A percentile compares a stretch with the other conserved stretches of the same genome.
Conservation (phyloP, 2,113 vertebrate species). For the Pungitius pungitius region DNA sequence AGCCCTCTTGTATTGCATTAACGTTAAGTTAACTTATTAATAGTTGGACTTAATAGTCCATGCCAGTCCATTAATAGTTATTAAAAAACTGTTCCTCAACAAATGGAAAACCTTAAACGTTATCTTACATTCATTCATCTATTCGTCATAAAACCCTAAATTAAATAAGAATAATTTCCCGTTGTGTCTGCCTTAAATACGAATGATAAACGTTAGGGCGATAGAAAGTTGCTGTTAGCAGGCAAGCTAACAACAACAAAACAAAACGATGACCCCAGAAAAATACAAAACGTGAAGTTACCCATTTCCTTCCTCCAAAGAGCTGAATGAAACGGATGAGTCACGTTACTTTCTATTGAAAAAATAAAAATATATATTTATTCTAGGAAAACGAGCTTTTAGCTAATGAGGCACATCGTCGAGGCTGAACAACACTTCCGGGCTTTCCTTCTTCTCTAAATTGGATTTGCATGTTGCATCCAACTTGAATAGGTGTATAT, state of each 20-base stretch:
- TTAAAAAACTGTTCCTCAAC: neutral
- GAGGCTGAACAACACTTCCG: conserved; percentile 6
- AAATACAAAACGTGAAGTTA: conserved; percentile 23
- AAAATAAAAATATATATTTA: neutral
- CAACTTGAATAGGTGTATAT: too few relatives aligned
- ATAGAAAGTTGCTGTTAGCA: neutral
- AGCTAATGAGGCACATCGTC: neutral
- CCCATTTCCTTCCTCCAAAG: conserved; percentile 51
- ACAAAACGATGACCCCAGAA: neutral
- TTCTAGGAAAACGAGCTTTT: neutral
- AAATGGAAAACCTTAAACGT: neutral
- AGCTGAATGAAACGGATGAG: neutral
- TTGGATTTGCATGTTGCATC: neutral
- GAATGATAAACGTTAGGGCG: neutral
- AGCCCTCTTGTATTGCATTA: too few relatives aligned
- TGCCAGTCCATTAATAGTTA: too few relatives aligned
- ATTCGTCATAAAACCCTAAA: neutral
- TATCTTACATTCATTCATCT: neutral
- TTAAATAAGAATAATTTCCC: neutral
- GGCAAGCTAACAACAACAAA: neutral
- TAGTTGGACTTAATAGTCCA: too few relatives aligned
- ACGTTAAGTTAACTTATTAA: too few relatives aligned
- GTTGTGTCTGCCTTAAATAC: neutral
- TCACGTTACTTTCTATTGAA: neutral
- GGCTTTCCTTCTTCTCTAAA: conserved; percentile 17